Evolutionary conservation across 2,888 invertebrate genomes (phyloP), one percentile per base, ranked within the genome.

Genomic region (Mechanitis mazaeus): DNA sequence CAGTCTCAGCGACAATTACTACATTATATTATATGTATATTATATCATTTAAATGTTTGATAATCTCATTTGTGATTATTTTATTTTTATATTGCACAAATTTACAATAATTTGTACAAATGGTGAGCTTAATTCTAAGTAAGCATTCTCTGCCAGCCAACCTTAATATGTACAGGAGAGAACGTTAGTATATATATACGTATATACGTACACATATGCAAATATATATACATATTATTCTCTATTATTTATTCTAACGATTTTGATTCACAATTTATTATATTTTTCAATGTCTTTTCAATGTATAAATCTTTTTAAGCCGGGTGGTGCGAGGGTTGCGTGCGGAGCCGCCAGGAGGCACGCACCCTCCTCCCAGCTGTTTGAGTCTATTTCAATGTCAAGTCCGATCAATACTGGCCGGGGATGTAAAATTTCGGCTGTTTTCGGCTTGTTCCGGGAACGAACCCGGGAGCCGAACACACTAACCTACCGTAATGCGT

Each of bases 341-440:
- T 20, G 20, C 80, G 83, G 82, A 69, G 71, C 67, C 79, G 78
- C 3, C 9, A 42, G 79, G 76, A 72, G 75, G 76, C 79, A 82
- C 86, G 83, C 85, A 81, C 86, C 86, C 86, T 79, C 77, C 76
- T 76, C 81, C 83, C 90, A 89, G 90, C 89, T 88, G 90, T 87
- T 90, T 81, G 82, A 82, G 80, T 84, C 84, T 84, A 86, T 85
- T 91, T 88, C 90, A 90, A 90, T 89, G 90, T 90, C 91, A 90
- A 88, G 87, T 80, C 79, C 88, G 90, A 91, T 90, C 91, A 87
- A 90, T 90, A 90, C 76, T 75, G 73, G 78, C 83, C 83, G 81
- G 85, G 88, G 85, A 84, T 83, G 87, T 87, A 85, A 85, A 84
- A 86, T 85, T 85, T 90, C 90, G 89, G 88, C 73, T 77, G 78